Evolutionary conservation across 2,113 vertebrate species (phyloP).

Genomic region (Aegypius monachus): DNA sequence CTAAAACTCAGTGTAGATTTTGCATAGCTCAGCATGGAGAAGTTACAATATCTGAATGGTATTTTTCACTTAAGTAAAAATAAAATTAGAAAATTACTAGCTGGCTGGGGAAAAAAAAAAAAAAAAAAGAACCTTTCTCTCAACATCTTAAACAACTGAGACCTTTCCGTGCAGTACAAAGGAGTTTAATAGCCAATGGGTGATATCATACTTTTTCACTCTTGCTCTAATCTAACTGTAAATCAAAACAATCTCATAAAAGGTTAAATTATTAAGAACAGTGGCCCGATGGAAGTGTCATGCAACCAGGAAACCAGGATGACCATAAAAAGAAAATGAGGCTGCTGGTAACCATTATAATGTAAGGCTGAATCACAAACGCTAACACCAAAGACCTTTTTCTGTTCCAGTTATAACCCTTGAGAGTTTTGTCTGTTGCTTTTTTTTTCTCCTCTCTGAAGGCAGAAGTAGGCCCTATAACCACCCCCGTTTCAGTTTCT

Average conservation of each 20-base stretch:
- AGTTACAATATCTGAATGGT: slow-evolving; percentile 6
- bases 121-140: neutral
- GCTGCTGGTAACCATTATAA: slow-evolving; percentile 36
- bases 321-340: slow-evolving; percentile 57
- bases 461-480: slow-evolving; percentile 21
- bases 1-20: slow-evolving; percentile 1
- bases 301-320: slow-evolving; percentile 36
- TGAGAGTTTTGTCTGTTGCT: neutral
- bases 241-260: slow-evolving; percentile 48
- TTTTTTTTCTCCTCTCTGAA: neutral
- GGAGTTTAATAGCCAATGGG: neutral
- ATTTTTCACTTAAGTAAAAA: slow-evolving; percentile 9
- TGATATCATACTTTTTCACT: neutral
- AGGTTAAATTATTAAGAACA: slow-evolving; percentile 43
- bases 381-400: neutral
- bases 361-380: neutral
- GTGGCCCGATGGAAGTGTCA: neutral
- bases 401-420: neutral
- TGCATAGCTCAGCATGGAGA: neutral
- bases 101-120: neutral
- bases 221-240: neutral
- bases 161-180: neutral
- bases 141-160: neutral
- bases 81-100: slow-evolving; percentile 23
- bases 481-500: neutral